Conservation (phyloP, 2,113 vertebrate genomes). For the Crypturellus undulatus region DNA sequence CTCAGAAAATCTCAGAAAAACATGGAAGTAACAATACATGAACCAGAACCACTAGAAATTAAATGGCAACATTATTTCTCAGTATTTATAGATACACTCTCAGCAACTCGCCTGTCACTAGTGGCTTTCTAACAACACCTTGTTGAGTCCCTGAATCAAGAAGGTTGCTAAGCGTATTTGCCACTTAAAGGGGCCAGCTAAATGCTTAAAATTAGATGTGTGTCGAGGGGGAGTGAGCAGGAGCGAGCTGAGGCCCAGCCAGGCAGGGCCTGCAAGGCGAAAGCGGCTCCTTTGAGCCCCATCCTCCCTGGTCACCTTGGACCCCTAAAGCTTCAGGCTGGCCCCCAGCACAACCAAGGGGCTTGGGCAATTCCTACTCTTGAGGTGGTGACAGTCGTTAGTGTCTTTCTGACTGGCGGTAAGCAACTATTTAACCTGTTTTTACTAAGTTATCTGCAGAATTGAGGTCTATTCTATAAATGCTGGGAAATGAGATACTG, state of each 20-base stretch:
- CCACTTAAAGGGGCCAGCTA: neutral
- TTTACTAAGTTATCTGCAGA: neutral
- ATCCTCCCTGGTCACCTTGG: neutral
- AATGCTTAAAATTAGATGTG: neutral
- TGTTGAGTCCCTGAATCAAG: neutral
- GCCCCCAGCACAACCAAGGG: neutral
- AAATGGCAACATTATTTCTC: neutral
- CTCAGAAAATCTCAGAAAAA: constrained; percentile 40
- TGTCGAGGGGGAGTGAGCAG: neutral
- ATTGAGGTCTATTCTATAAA: neutral
- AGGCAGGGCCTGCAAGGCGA: accelerated
- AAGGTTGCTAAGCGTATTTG: neutral
- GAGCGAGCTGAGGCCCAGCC: neutral
- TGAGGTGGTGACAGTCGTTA: neutral
- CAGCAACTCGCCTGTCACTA: neutral
- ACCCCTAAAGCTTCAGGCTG: neutral
- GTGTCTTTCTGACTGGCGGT: neutral
- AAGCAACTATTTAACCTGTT: neutral
- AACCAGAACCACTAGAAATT: neutral
- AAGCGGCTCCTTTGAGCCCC: neutral
- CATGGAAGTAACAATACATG: neutral
- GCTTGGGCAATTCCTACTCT: neutral
- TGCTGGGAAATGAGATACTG: neutral
- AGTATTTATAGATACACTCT: neutral
- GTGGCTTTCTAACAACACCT: neutral